Percentiles rank a stretch among this genome's conserved stretches.
These are phyloP conservation scores for Bungarus multicinctus DNA, from an alignment of 2,113 vertebrate genomes.

Conservation along the genomic window DNA sequence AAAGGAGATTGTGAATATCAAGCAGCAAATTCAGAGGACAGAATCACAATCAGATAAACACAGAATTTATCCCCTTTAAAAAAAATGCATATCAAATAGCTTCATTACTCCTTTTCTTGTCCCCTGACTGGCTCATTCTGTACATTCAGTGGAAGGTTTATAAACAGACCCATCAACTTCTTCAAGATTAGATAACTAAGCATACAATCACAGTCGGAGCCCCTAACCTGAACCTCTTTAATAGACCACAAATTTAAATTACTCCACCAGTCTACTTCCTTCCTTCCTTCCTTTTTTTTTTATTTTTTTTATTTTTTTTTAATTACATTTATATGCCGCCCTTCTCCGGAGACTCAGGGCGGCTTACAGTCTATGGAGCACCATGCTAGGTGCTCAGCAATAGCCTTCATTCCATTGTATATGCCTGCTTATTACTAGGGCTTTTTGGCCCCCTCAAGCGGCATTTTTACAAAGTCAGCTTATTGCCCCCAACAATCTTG, in stretches of 20 bases:
- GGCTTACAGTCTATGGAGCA: no score
- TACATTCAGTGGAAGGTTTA: slow-evolving; percentile 50
- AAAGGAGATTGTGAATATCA: background rate
- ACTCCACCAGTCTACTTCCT: slow-evolving; percentile 12
- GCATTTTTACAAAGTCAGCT: no score
- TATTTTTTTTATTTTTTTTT: no score
- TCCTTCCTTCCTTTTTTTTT: no score
- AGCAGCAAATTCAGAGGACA: background rate
- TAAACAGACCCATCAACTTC: slow-evolving; percentile 30
- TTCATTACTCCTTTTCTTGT: slow-evolving; percentile 27
- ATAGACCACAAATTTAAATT: background rate
- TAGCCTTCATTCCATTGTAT: no score
- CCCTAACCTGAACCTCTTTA: slow-evolving; percentile 18
- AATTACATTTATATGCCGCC: no score
- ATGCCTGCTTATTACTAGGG: no score
- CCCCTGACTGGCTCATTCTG: slow-evolving; percentile 39
- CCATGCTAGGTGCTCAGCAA: no score
- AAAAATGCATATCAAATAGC: background rate
- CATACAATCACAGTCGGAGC: slow-evolving; percentile 29
- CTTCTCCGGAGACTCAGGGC: no score
- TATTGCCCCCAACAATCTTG: no score
- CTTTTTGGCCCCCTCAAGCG: no score
- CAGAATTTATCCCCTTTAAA: background rate
- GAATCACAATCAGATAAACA: background rate
- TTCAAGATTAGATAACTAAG: slow-evolving; percentile 48